These are phyloP conservation scores for Glyptemys insculpta DNA, from an alignment of 2,797 vertebrate species.

Conservation along the genomic window DNA sequence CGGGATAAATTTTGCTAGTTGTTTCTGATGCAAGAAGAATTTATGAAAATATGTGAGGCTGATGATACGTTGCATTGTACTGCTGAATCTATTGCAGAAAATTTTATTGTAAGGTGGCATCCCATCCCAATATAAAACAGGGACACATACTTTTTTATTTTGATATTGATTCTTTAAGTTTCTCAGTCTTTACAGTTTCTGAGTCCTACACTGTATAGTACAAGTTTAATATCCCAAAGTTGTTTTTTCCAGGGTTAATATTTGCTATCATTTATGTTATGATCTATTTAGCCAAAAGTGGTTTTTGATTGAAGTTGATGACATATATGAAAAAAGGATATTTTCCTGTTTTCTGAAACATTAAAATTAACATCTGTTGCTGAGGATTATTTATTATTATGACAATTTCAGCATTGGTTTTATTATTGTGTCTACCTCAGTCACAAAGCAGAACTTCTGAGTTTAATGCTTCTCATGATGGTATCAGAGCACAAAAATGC, in stretches of 20 bases:
- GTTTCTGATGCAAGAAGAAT: not conserved
- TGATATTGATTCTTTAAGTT: not conserved
- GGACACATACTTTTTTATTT: not conserved
- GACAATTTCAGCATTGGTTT: not conserved
- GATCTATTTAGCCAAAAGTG: not conserved
- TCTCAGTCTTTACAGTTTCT: not conserved
- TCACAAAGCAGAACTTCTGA: slow-evolving; percentile 1
- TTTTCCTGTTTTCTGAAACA: not conserved
- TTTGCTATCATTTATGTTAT: not conserved
- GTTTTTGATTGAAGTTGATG: not conserved
- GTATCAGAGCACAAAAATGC: not conserved
- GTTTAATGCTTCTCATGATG: not conserved
- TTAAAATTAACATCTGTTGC: not conserved
- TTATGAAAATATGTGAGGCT: not conserved
- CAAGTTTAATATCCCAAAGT: not conserved
- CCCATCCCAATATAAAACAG: not conserved
- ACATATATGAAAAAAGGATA: not conserved
- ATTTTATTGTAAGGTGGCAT: not conserved
- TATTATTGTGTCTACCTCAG: not conserved
- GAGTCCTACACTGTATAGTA: not conserved
- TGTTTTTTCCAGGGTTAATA: not conserved
- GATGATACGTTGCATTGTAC: not conserved
- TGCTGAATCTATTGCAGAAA: not conserved
- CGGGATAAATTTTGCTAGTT: not conserved
- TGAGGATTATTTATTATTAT: not conserved